These are phyloP conservation scores for Rousettus madagascariensis DNA, from an alignment of 2,797 vertebrate species.

Conservation along the genomic window DNA sequence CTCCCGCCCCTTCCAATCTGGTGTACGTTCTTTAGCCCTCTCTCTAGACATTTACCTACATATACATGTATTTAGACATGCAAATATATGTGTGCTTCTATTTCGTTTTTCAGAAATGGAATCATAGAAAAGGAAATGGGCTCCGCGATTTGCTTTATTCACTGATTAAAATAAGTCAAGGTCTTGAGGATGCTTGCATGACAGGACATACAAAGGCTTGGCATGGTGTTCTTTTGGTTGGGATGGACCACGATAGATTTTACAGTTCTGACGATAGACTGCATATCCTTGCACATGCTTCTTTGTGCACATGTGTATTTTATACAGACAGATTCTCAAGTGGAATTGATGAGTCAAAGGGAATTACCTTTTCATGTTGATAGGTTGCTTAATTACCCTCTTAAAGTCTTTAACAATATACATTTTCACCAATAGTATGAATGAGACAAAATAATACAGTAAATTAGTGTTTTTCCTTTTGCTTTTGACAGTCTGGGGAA, in stretches of 20 bases:
- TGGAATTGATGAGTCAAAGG: slow-evolving; percentile 1
- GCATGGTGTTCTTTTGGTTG: background rate
- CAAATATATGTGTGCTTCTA: background rate
- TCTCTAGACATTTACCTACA: background rate
- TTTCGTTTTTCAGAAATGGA: background rate
- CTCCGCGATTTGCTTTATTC: background rate
- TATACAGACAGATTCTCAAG: background rate
- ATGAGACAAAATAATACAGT: background rate
- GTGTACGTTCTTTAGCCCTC: background rate
- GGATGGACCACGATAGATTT: background rate
- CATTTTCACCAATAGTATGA: background rate
- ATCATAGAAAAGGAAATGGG: background rate
- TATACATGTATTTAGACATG: background rate
- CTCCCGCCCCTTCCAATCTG: background rate
- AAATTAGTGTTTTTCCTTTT: background rate
- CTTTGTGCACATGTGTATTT: background rate
- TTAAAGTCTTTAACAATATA: background rate
- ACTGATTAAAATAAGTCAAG: background rate
- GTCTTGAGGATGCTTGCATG: background rate
- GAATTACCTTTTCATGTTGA: background rate
- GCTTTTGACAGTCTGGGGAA: background rate
- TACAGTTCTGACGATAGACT: background rate
- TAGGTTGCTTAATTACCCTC: background rate
- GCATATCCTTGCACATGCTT: background rate
- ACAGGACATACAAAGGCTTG: background rate